Base-by-base conservation (phyloP, 2,113 vertebrate genomes). In the Aix galericulata region DNA sequence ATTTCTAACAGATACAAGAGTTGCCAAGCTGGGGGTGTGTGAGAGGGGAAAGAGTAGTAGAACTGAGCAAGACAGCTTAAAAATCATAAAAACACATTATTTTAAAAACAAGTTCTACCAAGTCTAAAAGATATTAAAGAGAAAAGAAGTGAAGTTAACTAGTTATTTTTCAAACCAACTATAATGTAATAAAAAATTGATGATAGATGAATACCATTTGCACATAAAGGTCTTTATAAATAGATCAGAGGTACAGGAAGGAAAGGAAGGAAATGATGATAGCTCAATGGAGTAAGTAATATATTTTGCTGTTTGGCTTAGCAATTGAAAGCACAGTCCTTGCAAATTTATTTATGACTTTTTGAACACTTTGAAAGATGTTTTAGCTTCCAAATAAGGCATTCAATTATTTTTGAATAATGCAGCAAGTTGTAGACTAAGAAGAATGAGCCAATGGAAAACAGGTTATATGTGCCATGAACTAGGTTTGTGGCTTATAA, bases 121-220 rank as follows among this genome's bases (percentile, higher is more conserved):
- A 71, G 9, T 53, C 29, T 81, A 48, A 64, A 84, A 91, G 17
- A 78, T 62, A 81, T 32, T 62, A 86, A 93, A 92, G 34, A 86
- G 5, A 13, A 62, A 88, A 92, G 10, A 67, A 84, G 29, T 59
- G 12, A 92, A 68, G 38, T 72, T 72, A 83, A 50, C 71, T 74
- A 31, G 13, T 91, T 95, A 91, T 87, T 31, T 32, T 96, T 96
- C 74, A 87, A 94, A 95, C 94, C 44, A 53, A 53, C 80, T 85
- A 38, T 73, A 50, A 31, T 66, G 60, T 60, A 95, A 91, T 95
- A 91, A 94, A 95, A 94, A 74, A 64, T 42, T 67, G 94, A 94
- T 89, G 64, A 67, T 34, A 73, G 46, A 75, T 63, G 75, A 91
- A 77, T 63, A 83, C 21, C 1, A 6, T 89, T 94, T 75, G n/a